Conservation (phyloP, 1,140 invertebrate genomes). For the Drosophila elegans region DNA sequence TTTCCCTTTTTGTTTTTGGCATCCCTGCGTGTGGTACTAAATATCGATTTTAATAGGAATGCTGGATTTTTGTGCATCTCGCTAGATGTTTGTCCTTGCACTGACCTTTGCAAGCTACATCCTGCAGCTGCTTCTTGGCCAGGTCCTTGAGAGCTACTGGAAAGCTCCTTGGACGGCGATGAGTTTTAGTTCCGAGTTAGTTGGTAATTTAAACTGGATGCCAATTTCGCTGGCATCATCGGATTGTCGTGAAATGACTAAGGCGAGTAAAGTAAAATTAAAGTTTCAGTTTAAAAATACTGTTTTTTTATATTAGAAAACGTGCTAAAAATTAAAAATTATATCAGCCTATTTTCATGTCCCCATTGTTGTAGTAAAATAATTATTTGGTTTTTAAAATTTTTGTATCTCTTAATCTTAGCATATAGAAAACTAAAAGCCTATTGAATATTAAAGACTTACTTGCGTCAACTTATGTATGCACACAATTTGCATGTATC, state of each 20-base stretch:
- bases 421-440: background rate
- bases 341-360: too few species aligned
- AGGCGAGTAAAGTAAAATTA: background rate
- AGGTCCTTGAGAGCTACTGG: conserved; percentile 34
- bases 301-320: too few species aligned
- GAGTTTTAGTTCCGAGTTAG: conserved; percentile 6
- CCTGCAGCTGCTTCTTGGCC: conserved; percentile 11
- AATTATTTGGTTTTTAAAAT: background rate
- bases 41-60: conserved; percentile 75
- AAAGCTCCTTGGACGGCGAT: conserved; percentile 19
- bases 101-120: conserved; percentile 66
- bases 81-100: conserved; percentile 63
- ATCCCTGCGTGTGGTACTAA: conserved; percentile 47
- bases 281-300: too few species aligned
- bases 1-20: conserved; percentile 26
- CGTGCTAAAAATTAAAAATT: too few species aligned
- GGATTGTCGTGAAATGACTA: background rate
- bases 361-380: too few species aligned
- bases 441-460: conserved; percentile 3
- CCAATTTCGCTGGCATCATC: background rate
- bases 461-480: conserved; percentile 18
- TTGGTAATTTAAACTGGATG: conserved; percentile 5
- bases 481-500: conserved; percentile 20
- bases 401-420: background rate
- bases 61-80: conserved; percentile 69